Evolutionary conservation across 2,113 vertebrate species (phyloP).

Genomic region (Lepus americanus): DNA sequence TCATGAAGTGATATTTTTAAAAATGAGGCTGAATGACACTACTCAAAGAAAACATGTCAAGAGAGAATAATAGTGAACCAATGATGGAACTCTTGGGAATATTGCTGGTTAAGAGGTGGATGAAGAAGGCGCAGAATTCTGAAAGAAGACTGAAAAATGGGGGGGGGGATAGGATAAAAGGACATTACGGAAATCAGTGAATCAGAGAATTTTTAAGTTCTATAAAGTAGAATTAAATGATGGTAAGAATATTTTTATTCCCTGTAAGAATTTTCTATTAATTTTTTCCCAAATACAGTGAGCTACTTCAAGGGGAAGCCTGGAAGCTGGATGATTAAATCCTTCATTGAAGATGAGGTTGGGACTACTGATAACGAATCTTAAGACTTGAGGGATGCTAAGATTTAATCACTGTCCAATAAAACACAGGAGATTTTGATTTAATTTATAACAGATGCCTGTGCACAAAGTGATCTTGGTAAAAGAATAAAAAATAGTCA

Average conservation of each 20-base stretch:
- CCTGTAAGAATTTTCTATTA: background rate
- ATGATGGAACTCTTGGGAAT: background rate
- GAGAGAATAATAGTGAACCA: background rate
- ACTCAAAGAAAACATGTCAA: background rate
- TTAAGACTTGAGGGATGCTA: background rate
- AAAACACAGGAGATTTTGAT: background rate
- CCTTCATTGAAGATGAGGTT: background rate
- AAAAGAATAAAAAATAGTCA: background rate
- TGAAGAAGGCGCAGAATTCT: background rate
- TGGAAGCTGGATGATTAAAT: background rate
- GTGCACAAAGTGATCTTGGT: background rate
- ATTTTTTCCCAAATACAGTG: background rate
- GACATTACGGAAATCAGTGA: background rate
- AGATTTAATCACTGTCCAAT: background rate
- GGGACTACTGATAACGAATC: background rate
- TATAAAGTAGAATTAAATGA: background rate
- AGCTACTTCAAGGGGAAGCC: background rate
- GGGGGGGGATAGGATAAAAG: background rate
- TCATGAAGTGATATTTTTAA: background rate
- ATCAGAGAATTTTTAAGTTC: background rate
- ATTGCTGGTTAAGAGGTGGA: background rate
- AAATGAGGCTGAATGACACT: background rate
- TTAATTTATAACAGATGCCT: background rate
- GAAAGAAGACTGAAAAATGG: background rate
- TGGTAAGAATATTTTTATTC: background rate